These are phyloP conservation scores for Notarius quadriscutis DNA, from an alignment of 2,113 vertebrate genomes.

Conservation along the genomic window DNA sequence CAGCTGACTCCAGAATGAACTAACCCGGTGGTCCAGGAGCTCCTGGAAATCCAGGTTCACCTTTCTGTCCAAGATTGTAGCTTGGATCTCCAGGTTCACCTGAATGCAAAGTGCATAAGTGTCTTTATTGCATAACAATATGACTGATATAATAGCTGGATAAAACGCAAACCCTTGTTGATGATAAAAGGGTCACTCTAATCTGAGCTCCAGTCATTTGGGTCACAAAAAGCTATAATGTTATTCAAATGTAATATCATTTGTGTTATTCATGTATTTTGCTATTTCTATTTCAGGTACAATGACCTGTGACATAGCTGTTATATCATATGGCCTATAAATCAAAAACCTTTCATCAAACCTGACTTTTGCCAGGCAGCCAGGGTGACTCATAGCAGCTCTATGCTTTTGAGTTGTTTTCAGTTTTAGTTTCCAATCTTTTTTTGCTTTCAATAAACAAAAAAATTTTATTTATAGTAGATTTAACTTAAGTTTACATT, in stretches of 20 bases:
- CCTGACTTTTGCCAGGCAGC: not conserved
- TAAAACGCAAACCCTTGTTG: not conserved
- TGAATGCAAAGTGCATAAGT: not conserved
- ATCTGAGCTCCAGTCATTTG: not conserved
- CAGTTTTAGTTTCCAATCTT: too few species aligned
- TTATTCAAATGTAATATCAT: not conserved
- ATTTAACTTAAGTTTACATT: not conserved
- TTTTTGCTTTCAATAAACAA: not conserved
- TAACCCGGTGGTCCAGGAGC: conserved; percentile 57
- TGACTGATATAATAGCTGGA: too few species aligned
- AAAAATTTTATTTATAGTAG: not conserved
- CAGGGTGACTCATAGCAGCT: not conserved
- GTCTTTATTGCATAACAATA: not conserved
- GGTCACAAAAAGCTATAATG: not conserved
- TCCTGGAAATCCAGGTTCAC: conserved; percentile 71
- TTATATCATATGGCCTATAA: not conserved
- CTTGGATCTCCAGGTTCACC: conserved; percentile 23
- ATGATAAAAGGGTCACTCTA: not conserved
- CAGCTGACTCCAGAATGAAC: not conserved
- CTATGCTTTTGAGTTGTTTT: not conserved
- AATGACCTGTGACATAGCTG: not conserved
- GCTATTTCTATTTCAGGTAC: not conserved
- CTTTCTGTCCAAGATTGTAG: not conserved
- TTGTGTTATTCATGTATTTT: not conserved
- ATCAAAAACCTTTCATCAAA: not conserved